A percentile compares a stretch with the other conserved stretches of the same genome.
Conservation (phyloP, 1,140 invertebrate species). For the Drosophila carrolli region DNA sequence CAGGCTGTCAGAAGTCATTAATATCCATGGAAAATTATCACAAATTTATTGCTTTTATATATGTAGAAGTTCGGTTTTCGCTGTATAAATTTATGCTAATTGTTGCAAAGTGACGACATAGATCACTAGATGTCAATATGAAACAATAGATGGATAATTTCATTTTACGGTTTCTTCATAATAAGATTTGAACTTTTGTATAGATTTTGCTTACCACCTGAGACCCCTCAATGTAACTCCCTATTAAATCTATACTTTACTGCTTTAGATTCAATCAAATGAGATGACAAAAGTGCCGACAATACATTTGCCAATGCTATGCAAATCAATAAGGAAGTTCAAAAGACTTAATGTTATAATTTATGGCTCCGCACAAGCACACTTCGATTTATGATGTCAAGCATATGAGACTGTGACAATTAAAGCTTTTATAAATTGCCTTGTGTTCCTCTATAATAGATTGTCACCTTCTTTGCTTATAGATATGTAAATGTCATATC, state of each 20-base stretch:
- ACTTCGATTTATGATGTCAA: slow-evolving; percentile 47
- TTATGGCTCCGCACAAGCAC: slow-evolving; percentile 36
- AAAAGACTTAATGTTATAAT: slow-evolving; percentile 58
- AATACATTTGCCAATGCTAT: slow-evolving; percentile 32
- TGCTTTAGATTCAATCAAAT: slow-evolving; percentile 55
- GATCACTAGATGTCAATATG: slow-evolving; percentile 45
- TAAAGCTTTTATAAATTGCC: slow-evolving; percentile 41
- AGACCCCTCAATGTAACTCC: slow-evolving; percentile 26
- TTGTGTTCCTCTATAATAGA: slow-evolving; percentile 34
- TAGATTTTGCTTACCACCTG: slow-evolving; percentile 1
- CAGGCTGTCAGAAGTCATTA: slow-evolving; percentile 64
- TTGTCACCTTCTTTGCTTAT: slow-evolving; percentile 31
- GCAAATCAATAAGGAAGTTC: slow-evolving; percentile 57
- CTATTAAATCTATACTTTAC: slow-evolving; percentile 45
- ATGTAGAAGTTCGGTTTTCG: slow-evolving; percentile 13
- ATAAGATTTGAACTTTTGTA: not conserved
- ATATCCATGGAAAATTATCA: slow-evolving; percentile 41
- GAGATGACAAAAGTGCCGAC: slow-evolving; percentile 44
- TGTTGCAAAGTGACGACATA: slow-evolving; percentile 44
- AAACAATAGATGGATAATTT: slow-evolving; percentile 54
- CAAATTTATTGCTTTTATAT: slow-evolving; percentile 14
- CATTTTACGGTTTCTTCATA: slow-evolving; percentile 14
- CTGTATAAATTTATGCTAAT: slow-evolving; percentile 64
- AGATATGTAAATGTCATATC: slow-evolving; percentile 32
- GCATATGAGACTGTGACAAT: slow-evolving; percentile 22